Conservation (phyloP, 2,888 invertebrate species). For the Penaeus monodon region DNA sequence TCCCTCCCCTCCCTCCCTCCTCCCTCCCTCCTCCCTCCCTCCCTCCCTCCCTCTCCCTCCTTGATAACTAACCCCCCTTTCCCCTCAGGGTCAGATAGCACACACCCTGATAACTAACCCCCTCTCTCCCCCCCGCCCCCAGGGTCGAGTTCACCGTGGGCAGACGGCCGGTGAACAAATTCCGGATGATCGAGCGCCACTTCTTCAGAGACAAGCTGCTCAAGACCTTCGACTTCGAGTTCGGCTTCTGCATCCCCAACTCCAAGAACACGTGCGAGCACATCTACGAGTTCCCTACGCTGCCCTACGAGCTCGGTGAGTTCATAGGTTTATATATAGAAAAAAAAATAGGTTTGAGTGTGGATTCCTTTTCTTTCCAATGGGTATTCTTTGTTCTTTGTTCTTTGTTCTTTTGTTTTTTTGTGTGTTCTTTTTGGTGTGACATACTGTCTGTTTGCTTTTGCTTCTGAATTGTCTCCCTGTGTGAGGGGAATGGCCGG, state of each 20-base stretch:
- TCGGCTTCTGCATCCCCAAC: constrained; percentile 98
- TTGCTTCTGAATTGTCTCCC: too few species aligned
- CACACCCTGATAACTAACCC: background rate
- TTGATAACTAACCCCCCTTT: background rate
- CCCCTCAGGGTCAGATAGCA: background rate
- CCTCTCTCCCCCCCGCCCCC: constrained; percentile 67
- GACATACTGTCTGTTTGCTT: too few species aligned
- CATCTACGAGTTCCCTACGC: constrained; percentile 96
- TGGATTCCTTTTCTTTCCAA: too few species aligned
- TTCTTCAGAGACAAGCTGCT: constrained; percentile 92
- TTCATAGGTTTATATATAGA: too few species aligned
- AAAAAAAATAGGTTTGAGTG: too few species aligned
- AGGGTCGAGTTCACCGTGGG: constrained; percentile 98
- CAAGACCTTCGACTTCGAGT: constrained; percentile 99
- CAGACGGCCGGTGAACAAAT: constrained; percentile 89
- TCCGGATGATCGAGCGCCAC: constrained; percentile 98
- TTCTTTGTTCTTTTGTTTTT: too few species aligned
- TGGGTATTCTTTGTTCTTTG: too few species aligned
- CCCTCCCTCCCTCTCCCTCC: background rate
- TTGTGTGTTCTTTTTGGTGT: too few species aligned
- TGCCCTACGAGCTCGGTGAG: constrained; percentile 88
- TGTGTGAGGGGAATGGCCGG: too few species aligned
- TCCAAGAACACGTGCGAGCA: constrained; percentile 98
- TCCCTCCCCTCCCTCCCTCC: background rate
- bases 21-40: background rate